Percentiles rank a stretch among this genome's conserved stretches.
These are phyloP conservation scores for Hexactinellida sp. DNA, from an alignment of 37 sponge, comb jelly and placozoan species.

Conservation along the genomic window DNA sequence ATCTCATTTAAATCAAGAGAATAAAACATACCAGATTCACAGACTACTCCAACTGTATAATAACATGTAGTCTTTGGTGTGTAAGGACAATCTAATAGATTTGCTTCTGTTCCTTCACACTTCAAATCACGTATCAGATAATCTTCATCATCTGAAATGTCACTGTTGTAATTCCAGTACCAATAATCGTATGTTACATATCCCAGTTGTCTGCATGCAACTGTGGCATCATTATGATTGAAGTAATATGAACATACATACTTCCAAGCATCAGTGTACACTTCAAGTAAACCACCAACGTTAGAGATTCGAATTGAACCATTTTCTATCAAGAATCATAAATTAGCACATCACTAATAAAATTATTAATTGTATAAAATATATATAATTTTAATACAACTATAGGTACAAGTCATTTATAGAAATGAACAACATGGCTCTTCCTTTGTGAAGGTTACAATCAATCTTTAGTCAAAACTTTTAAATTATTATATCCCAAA, in stretches of 20 bases:
- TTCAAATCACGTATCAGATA: background rate
- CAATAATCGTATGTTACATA: background rate
- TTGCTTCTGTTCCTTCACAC: background rate
- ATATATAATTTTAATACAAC: too few species aligned
- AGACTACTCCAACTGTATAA: background rate
- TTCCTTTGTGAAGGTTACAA: too few species aligned
- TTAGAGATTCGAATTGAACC: background rate
- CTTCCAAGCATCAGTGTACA: background rate
- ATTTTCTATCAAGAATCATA: background rate
- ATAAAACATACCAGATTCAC: background rate
- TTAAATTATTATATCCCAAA: too few species aligned
- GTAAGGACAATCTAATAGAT: background rate
- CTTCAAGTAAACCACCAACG: background rate
- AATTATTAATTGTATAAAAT: too few species aligned
- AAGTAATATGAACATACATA: background rate
- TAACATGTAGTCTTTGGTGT: background rate
- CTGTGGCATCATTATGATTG: background rate
- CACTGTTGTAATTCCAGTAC: background rate
- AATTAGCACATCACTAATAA: too few species aligned
- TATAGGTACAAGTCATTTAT: too few species aligned
- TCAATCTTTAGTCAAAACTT: too few species aligned
- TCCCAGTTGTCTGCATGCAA: background rate
- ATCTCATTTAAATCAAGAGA: too few species aligned
- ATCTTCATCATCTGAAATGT: background rate
- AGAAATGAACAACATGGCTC: too few species aligned